Evolutionary conservation across 2,113 vertebrate species (phyloP), one percentile per base, ranked within the genome.

Genomic region (Condylura cristata): DNA sequence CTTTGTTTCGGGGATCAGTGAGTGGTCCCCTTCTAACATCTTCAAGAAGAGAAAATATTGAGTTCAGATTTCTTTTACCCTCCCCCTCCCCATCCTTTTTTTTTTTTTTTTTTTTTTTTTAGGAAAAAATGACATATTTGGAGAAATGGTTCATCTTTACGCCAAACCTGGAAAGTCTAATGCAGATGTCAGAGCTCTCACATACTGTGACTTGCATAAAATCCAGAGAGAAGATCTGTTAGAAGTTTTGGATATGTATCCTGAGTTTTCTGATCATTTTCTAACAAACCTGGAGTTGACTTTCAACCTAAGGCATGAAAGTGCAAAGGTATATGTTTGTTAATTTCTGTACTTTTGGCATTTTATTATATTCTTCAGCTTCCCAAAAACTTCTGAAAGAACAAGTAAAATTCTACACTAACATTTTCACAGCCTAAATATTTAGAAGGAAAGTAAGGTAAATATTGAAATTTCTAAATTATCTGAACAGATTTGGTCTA

Each of bases 81-180:
- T 6, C 22, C 53, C 7, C 22, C 20, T 53, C 18, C 53, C 53
- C 53, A n/a, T 24, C 10, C 26, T 44, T 51, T 30, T 85, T 48
- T 86, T 58, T 44, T 9, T 18, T 5, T 32, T 93, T 96, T 94
- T 76, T 94, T 16, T 93, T 95, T 89, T 86, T 95, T 34, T 91
- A 99, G 99, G 99, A 46, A 99, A 99, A 98, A 99, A 99, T 90
- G 99, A 99, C 97, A 99, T 99, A 96, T 99, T 99, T 97, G 99
- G 99, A 97, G 99, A 99, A 97, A 99, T 99, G 99, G 99, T 99
- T 92, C 99, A 99, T 97, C 98, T 99, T 71, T 99, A 99, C 90
- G 98, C 99, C 96, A 99, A 99, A 97, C 99, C 99, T 75, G 99
- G 99, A 53, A 99, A 99, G 96, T 99, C 99, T 63, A 99, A 99